phyloP scores from a whole-genome alignment of 1,140 invertebrate species.

The Eurosta solidaginis region DNA sequence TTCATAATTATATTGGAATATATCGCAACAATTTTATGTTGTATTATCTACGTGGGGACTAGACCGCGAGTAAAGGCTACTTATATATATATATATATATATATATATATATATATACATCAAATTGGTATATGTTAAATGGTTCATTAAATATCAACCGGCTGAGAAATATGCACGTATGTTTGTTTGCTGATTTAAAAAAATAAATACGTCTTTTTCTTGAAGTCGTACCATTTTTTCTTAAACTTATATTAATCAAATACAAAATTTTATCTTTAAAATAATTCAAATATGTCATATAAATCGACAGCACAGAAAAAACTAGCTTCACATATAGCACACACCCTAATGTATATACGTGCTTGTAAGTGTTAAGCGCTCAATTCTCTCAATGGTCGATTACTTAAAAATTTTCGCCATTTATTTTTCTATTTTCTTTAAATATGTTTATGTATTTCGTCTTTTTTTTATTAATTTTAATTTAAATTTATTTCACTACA shows the following conservation, averaged over 20 bases:
- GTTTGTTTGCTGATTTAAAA: no score
- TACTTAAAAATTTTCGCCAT: not conserved
- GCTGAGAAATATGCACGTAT: no score
- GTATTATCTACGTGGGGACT: no score
- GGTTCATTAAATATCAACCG: no score
- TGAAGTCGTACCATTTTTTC: no score
- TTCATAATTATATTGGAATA: no score
- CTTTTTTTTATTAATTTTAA: constrained; percentile 23
- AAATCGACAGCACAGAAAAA: not conserved
- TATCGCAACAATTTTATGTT: constrained; percentile 36
- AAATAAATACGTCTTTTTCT: no score
- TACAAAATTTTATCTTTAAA: no score
- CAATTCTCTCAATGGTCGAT: not conserved
- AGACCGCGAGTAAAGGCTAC: no score
- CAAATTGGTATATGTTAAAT: no score
- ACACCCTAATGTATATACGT: not conserved
- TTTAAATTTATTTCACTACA: constrained; percentile 36
- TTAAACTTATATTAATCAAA: no score
- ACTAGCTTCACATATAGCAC: constrained; percentile 31
- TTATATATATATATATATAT: constrained; percentile 33
- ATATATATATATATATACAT: not conserved
- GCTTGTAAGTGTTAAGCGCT: constrained; percentile 8
- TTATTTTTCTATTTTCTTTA: not conserved
- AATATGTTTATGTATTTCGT: constrained; percentile 4
- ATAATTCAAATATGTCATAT: no score